These are phyloP conservation scores for Chaenogobius annularis DNA, from an alignment of 2,113 vertebrate species.

Conservation along the genomic window DNA sequence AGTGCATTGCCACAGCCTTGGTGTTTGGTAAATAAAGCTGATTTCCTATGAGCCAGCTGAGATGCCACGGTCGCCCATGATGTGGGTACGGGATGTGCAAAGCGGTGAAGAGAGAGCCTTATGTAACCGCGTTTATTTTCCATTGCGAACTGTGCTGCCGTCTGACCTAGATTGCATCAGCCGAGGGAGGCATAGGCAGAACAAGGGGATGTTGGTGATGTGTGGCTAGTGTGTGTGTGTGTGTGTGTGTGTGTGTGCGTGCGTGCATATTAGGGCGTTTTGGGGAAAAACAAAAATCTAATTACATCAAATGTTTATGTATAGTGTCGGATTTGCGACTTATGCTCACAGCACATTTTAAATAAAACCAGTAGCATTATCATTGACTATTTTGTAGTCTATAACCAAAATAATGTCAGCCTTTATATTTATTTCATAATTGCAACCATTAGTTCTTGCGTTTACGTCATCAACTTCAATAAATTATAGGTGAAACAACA, in stretches of 20 bases:
- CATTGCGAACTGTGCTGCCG: conserved; percentile 76
- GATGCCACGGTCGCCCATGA: conserved; percentile 56
- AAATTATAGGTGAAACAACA: no score
- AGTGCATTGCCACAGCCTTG: conserved; percentile 33
- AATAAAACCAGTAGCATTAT: no score
- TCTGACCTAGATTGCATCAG: conserved; percentile 80
- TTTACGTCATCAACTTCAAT: no score
- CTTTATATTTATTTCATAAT: no score
- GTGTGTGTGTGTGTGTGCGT: no score
- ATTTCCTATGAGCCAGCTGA: conserved; percentile 62
- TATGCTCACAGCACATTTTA: background rate
- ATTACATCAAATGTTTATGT: background rate
- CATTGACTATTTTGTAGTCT: no score
- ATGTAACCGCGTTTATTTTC: conserved; percentile 79
- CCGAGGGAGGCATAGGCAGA: conserved; percentile 71
- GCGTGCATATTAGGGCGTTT: no score
- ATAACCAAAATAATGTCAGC: no score
- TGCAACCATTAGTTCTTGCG: no score
- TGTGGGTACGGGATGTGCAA: conserved; percentile 68
- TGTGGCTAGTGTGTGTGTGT: conserved; percentile 11
- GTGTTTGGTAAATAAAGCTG: conserved; percentile 70
- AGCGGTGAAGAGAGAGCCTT: conserved; percentile 62
- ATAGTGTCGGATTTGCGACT: no score
- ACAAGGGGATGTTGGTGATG: conserved; percentile 66
- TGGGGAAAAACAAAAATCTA: background rate